Evolutionary conservation across 2,797 vertebrate genomes (phyloP).

Genomic region (Oryzias sinensis): DNA sequence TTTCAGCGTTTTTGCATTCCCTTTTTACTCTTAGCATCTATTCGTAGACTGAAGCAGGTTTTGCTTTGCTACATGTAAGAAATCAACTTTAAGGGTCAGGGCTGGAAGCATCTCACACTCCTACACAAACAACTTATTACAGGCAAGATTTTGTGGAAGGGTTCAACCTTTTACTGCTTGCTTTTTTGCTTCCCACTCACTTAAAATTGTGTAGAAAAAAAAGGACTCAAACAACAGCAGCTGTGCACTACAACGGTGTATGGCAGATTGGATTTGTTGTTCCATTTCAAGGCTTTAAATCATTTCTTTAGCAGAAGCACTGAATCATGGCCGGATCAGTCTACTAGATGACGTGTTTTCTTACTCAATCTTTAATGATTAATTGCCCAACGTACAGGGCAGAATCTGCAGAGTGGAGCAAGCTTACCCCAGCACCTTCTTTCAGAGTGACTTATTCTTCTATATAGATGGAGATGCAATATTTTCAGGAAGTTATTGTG

Average conservation of each 20-base stretch:
- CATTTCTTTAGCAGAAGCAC: conserved; percentile 17
- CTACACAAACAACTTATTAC: conserved; percentile 62
- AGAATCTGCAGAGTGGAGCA: conserved; percentile 33
- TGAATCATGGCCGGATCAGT: conserved; percentile 36
- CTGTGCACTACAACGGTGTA: conserved; percentile 27
- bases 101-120: conserved; percentile 56
- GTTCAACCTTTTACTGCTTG: conserved; percentile 47
- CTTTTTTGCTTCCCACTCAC: conserved; percentile 62
- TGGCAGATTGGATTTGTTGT: conserved; percentile 39
- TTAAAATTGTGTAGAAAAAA: conserved; percentile 38
- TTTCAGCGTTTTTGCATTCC: conserved; percentile 27
- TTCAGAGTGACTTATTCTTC: conserved; percentile 49
- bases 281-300: conserved; percentile 33
- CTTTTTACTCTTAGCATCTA: conserved; percentile 24
- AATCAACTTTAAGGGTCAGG: conserved; percentile 53
- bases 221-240: conserved; percentile 28
- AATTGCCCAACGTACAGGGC: conserved; percentile 28
- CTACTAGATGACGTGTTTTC: conserved; percentile 18
- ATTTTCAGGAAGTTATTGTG: conserved; percentile 65
- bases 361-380: conserved; percentile 19
- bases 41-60: conserved; percentile 52
- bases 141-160: conserved; percentile 51
- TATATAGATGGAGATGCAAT: conserved; percentile 44
- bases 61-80: conserved; percentile 45
- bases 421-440: conserved; percentile 42